Evolutionary conservation across 2,888 invertebrate species (phyloP), one percentile per base, ranked within the genome.

Genomic region (Morpho deidamia): DNA sequence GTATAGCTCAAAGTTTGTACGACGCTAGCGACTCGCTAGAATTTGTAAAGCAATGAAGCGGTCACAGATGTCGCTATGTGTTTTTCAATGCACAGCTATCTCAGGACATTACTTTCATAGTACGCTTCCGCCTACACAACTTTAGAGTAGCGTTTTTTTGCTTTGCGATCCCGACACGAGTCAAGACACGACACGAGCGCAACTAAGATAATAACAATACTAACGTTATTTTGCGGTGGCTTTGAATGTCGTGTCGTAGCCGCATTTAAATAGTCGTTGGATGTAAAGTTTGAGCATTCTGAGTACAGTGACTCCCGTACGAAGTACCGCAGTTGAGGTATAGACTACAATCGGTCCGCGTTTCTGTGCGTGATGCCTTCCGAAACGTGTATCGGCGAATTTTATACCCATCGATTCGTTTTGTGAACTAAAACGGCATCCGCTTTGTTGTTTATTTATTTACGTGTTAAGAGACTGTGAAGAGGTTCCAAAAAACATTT

Each of bases 41-140:
- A 23, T 23, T 23, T 23, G 23, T 23, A 3, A 23, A 0, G 23
- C 5, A 23, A 23, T 23, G 23, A 23, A 23, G 23, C 23, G 8
- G 5, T 9, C 33, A 51, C 12, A 53, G 54, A 45, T 54, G 54
- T 44, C 49, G 53, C 34, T 40, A 44, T 8, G 9, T 5, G 38
- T 40, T n/a, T 40, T 42, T 12, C 23, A 40, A 34, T 44, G 12
- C 52, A 50, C 53, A 52, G 45, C 53, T 59, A 56, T 59, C 56
- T 44, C 50, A 59, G 54, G 55, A 56, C 58, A 59, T 55, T 59
- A 60, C 54, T 57, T 55, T 53, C 49, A 53, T 46, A 54, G 53
- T 40, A 51, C 51, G 55, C 58, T 60, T 64, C 62, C 58, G 59
- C 61, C 61, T 63, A 62, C 58, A 58, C 58, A 57, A 61, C 55